Evolutionary conservation across 2,888 invertebrate species (phyloP).

Genomic region (Apamea crenata): DNA sequence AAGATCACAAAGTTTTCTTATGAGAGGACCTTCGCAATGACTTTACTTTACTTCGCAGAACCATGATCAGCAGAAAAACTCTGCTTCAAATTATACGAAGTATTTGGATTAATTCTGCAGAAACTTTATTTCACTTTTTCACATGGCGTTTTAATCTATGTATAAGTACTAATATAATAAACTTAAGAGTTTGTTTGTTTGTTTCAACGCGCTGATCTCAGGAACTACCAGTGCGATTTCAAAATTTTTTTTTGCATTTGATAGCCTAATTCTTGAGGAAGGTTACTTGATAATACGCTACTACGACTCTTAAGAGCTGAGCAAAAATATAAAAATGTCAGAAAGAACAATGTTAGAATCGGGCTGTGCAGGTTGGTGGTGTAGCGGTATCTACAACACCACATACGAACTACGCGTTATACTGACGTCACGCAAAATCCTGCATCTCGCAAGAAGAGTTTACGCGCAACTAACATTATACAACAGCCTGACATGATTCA

Average conservation of each 20-base stretch:
- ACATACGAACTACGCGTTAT: no score
- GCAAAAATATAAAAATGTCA: no score
- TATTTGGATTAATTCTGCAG: not conserved
- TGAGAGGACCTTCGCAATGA: conserved; percentile 62
- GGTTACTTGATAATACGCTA: no score
- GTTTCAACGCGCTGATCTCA: not conserved
- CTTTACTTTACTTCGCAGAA: conserved; percentile 59
- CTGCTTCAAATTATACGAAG: not conserved
- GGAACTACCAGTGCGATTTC: no score
- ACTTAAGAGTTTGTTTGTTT: not conserved
- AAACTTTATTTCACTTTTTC: not conserved
- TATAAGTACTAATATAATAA: not conserved
- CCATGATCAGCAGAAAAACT: conserved; percentile 56
- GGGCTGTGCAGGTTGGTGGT: no score
- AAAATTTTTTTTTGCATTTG: not conserved
- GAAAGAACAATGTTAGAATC: no score
- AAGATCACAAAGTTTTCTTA: conserved; percentile 48
- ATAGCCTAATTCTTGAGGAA: not conserved
- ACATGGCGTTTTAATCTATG: not conserved
- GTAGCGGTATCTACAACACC: no score
- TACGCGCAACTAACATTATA: no score
- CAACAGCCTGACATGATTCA: no score
- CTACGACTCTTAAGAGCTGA: no score
- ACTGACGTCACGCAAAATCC: no score
- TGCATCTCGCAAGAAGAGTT: no score